Base-by-base conservation (phyloP, 35 echinoderm and acorn worm genomes). In the Ptychodera flava region DNA sequence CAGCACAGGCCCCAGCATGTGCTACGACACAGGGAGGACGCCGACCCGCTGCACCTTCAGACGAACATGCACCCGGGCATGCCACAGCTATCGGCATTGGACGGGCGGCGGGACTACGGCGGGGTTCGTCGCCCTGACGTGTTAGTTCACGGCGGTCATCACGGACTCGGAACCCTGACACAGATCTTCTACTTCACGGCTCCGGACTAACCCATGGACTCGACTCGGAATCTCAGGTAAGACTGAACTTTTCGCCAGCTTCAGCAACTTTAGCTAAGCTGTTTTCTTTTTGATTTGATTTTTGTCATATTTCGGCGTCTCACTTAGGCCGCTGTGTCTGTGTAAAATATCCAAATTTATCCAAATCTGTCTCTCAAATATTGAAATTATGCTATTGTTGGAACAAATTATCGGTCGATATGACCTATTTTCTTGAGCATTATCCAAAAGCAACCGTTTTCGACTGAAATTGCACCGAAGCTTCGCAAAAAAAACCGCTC, bases 11-110 rank as follows among this genome's bases (percentile, higher is more conserved):
- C 89, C 76, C 94, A 97, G 29, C 91, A 97, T 83, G 88, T 93
- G 89, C 45, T 64, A 12, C 80, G 94, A 35, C 86, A 81, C 77
- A 81, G 91, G 36, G 91, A 92, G 52, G 94, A 97, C 6, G 77
- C 91, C 27, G 94, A 97, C 45, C 94, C 93, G 53, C 82, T 97
- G 1, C 93, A 94, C 83, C 94, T 97, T 29, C 94, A 97, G 38
- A 64, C 45, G 45, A 64, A 64, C 22, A 64, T 64, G 45, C 94
- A 97, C 79, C 94, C 92, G 28, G 91, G 94, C 45, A 97, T 97
- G 94, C 94, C 93, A 86, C 86, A 93, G 31, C 94, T 91, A 10
- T 89, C 94, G 29, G 89, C 91, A 33, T 64, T 64, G 45, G 45
- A 64, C 45, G 45, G 45, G 45, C 6, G 45, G 22, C 89, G 94